phyloP scores from a whole-genome alignment of 2,888 invertebrate genomes.

The Xanthostigma xanthostigma region DNA sequence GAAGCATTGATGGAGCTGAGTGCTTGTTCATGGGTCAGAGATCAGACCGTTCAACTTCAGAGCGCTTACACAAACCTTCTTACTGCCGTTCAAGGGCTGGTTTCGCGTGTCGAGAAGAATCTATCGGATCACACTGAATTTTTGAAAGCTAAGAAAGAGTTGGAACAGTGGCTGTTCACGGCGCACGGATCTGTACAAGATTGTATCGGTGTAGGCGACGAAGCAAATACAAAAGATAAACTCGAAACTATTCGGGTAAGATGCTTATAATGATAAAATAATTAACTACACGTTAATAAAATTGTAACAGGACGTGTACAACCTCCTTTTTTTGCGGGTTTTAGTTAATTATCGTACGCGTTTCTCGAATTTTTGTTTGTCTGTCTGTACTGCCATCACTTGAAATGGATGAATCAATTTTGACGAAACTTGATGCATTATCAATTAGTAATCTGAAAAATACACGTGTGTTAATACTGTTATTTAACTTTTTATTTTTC shows the following conservation, averaged over 20 bases:
- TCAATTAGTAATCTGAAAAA: no score
- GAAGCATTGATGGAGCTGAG: slow-evolving; percentile 76
- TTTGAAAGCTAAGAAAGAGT: slow-evolving; percentile 67
- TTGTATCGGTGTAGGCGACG: slow-evolving; percentile 69
- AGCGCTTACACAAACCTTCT: slow-evolving; percentile 65
- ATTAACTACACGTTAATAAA: background rate
- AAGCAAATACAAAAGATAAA: slow-evolving; percentile 61
- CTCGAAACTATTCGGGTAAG: slow-evolving; percentile 61
- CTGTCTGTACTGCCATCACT: no score
- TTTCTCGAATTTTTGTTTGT: no score
- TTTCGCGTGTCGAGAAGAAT: slow-evolving; percentile 79
- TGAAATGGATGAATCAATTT: no score
- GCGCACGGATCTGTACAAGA: slow-evolving; percentile 71
- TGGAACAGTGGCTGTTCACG: slow-evolving; percentile 69
- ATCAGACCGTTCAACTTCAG: slow-evolving; percentile 73
- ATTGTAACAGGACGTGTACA: background rate
- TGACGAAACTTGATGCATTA: no score
- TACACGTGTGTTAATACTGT: background rate
- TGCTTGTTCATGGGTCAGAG: slow-evolving; percentile 70
- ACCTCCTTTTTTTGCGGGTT: no score
- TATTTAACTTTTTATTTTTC: slow-evolving; percentile 6
- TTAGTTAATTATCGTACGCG: no score
- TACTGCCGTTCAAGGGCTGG: slow-evolving; percentile 64
- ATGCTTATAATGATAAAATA: slow-evolving; percentile 5
- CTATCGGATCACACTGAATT: slow-evolving; percentile 84